Percentiles rank a stretch among this genome's conserved stretches.
phyloP scores from a whole-genome alignment of 2,113 vertebrate genomes.

The Syngnathus typhle region DNA sequence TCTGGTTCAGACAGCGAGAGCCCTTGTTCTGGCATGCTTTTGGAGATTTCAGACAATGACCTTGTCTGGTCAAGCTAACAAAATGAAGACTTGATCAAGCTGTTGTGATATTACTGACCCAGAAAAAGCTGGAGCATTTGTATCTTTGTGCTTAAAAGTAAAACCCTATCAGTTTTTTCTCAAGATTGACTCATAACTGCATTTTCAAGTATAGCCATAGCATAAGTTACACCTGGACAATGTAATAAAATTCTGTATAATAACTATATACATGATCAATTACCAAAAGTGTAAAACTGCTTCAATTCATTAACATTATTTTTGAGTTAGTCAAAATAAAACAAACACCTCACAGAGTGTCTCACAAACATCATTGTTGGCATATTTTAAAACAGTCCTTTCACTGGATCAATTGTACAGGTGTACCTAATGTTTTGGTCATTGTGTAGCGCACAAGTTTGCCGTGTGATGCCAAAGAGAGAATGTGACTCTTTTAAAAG shows the following conservation, averaged over 20 bases:
- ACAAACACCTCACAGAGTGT: background rate
- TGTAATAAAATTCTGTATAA: no score
- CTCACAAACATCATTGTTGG: background rate
- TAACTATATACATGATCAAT: background rate
- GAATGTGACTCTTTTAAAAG: slow-evolving; percentile 13
- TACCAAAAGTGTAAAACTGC: background rate
- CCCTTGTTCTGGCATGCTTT: slow-evolving; percentile 20
- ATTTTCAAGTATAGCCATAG: background rate
- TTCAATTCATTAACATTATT: background rate
- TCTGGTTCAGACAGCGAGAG: slow-evolving; percentile 42
- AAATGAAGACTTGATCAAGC: slow-evolving; percentile 5
- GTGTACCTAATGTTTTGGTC: background rate
- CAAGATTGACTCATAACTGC: background rate
- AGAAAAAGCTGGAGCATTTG: background rate
- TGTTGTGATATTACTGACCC: background rate
- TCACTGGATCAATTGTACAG: background rate
- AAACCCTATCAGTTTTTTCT: background rate
- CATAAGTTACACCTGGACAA: background rate
- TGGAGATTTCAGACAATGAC: slow-evolving; percentile 28
- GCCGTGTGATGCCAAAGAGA: slow-evolving; percentile 15
- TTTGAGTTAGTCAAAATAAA: background rate
- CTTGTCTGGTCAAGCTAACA: slow-evolving; percentile 12
- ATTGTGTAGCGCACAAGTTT: background rate
- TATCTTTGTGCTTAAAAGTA: background rate
- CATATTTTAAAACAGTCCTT: background rate